A percentile compares a stretch with the other conserved stretches of the same genome.
Conservation (phyloP, 2,797 vertebrate species). For the Pampus argenteus region DNA sequence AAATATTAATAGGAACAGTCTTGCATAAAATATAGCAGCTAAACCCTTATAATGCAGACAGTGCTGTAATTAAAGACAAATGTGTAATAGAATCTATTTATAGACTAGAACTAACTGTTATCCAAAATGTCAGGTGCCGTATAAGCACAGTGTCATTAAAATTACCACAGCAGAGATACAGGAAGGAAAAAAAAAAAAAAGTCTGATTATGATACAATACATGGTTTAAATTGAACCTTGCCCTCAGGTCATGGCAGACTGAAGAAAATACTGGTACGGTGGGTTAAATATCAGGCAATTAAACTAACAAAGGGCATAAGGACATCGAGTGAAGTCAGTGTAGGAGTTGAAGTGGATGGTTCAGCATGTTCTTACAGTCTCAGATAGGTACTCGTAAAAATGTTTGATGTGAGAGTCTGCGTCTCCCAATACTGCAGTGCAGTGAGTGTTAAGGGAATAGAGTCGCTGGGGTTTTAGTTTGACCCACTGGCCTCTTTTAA, state of each 20-base stretch:
- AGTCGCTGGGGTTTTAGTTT: background rate
- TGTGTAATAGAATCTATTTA: constrained; percentile 93
- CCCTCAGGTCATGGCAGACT: constrained; percentile 59
- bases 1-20: constrained; percentile 98
- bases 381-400: constrained; percentile 49
- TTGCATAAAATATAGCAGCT: constrained; percentile 97
- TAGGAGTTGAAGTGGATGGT: constrained; percentile 14
- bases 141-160: constrained; percentile 38
- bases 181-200: constrained; percentile 4
- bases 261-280: constrained; percentile 44
- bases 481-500: background rate
- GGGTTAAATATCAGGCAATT: constrained; percentile 78
- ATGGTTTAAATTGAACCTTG: constrained; percentile 64
- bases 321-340: constrained; percentile 33
- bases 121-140: constrained; percentile 66
- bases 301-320: constrained; percentile 66
- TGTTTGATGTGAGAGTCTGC: constrained; percentile 32
- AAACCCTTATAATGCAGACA: constrained; percentile 93
- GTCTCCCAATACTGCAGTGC: background rate
- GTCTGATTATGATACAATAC: constrained; percentile 37
- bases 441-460: background rate
- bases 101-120: constrained; percentile 74
- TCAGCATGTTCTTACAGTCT: constrained; percentile 40
- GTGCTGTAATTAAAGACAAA: constrained; percentile 94
- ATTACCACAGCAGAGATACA: constrained; percentile 30